These are phyloP conservation scores for Galeopsomyia nigrocyanea DNA, from an alignment of 2,888 invertebrate species.

Conservation along the genomic window DNA sequence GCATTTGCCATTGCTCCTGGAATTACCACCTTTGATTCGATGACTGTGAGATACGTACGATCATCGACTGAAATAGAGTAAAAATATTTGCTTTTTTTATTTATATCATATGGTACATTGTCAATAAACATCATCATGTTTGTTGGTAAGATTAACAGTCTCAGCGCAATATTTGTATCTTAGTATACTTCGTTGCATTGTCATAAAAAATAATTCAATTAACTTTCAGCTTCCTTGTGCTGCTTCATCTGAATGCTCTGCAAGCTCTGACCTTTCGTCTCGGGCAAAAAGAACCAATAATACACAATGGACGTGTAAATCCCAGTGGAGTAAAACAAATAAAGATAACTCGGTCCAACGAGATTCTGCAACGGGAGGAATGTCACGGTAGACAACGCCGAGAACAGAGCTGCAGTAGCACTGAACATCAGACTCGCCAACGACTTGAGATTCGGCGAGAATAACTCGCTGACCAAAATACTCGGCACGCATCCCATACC, in stretches of 20 bases:
- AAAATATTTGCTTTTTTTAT: no score
- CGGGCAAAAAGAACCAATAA: slow-evolving; percentile 57
- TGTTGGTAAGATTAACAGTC: no score
- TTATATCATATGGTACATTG: no score
- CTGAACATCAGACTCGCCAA: slow-evolving; percentile 57
- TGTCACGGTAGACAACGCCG: slow-evolving; percentile 56
- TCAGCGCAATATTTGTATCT: no score
- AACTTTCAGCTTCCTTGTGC: not conserved
- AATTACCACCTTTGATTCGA: no score
- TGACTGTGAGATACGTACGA: no score
- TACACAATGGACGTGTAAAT: slow-evolving; percentile 55
- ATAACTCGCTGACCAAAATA: slow-evolving; percentile 61
- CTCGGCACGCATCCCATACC: slow-evolving; percentile 61
- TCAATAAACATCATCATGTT: no score
- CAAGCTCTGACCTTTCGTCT: slow-evolving; percentile 62
- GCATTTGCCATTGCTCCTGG: no score
- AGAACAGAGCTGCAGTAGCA: slow-evolving; percentile 53
- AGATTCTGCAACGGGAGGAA: slow-evolving; percentile 60
- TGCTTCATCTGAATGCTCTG: slow-evolving; percentile 58
- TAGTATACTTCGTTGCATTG: no score
- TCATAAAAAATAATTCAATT: no score
- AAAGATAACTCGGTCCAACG: slow-evolving; percentile 60
- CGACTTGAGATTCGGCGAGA: slow-evolving; percentile 62
- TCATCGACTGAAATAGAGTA: no score
- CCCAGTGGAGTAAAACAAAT: slow-evolving; percentile 58